Conservation (phyloP, 1,140 invertebrate genomes). For the Hylyphantes graminicola region DNA sequence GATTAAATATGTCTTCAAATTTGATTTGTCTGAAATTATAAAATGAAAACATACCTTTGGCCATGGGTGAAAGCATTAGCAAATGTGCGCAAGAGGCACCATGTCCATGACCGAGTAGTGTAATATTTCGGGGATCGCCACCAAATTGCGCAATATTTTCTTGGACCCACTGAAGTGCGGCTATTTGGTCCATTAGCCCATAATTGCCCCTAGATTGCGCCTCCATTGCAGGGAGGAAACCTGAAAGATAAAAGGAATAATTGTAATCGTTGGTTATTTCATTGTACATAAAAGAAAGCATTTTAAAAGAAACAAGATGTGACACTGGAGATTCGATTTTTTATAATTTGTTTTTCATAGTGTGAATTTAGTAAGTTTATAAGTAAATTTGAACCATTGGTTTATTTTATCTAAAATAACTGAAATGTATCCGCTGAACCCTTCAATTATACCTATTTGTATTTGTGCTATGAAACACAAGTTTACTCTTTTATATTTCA, state of each 20-base stretch:
- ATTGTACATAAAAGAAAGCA: too few relatives aligned
- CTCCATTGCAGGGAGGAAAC: conserved; percentile 64
- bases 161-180: conserved; percentile 82
- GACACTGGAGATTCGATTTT: too few relatives aligned
- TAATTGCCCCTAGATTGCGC: conserved; percentile 64
- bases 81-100: conserved; percentile 67
- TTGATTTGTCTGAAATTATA: neutral
- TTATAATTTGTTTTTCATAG: too few relatives aligned
- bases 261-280: neutral
- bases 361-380: too few relatives aligned
- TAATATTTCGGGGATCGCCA: conserved; percentile 68
- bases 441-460: too few relatives aligned
- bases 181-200: conserved; percentile 67
- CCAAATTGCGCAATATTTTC: conserved; percentile 71
- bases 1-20: too few relatives aligned
- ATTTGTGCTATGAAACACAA: too few relatives aligned
- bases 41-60: conserved; percentile 67
- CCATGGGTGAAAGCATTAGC: conserved; percentile 63
- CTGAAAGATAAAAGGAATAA: conserved; percentile 34
- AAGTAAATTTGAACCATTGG: too few relatives aligned
- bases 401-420: too few relatives aligned
- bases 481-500: too few relatives aligned
- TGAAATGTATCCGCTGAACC: too few relatives aligned
- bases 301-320: too few relatives aligned
- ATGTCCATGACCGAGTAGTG: conserved; percentile 68